These are phyloP conservation scores for Myotis vivesi DNA, from an alignment of 2,797 vertebrate species.

Conservation along the genomic window DNA sequence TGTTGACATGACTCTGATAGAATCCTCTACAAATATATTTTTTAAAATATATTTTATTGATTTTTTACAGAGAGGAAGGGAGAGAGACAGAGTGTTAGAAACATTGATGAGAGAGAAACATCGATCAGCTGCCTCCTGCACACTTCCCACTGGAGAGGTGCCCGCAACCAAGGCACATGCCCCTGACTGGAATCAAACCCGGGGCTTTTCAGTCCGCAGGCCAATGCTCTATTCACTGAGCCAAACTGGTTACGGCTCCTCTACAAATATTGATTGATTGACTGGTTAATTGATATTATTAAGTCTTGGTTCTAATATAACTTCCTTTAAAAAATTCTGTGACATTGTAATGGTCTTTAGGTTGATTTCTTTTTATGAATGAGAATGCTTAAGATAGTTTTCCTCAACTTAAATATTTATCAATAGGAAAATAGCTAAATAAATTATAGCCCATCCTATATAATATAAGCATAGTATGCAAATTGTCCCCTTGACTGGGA, in stretches of 20 bases:
- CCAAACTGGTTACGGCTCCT: neutral
- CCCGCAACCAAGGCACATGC: too few species aligned
- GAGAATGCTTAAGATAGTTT: neutral
- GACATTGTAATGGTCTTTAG: neutral
- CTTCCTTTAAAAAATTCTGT: neutral
- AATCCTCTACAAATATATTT: neutral
- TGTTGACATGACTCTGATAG: neutral
- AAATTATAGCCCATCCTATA: neutral
- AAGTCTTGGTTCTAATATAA: neutral
- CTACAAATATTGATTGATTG: neutral
- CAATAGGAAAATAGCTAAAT: neutral
- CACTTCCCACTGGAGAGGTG: too few species aligned
- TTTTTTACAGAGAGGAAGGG: too few species aligned
- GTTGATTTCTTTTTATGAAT: constrained; percentile 9
- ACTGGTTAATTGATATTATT: neutral
- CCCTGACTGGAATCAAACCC: too few species aligned
- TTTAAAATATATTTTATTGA: too few species aligned
- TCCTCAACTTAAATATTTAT: neutral
- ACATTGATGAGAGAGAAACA: too few species aligned
- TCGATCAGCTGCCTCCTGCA: too few species aligned
- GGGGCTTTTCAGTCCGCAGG: too few species aligned
- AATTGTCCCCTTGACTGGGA: too few species aligned
- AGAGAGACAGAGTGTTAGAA: too few species aligned
- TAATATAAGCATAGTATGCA: too few species aligned
- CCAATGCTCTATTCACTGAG: too few species aligned